These are phyloP conservation scores for Glomeris maerens DNA, from an alignment of 1,140 invertebrate species.

Conservation along the genomic window DNA sequence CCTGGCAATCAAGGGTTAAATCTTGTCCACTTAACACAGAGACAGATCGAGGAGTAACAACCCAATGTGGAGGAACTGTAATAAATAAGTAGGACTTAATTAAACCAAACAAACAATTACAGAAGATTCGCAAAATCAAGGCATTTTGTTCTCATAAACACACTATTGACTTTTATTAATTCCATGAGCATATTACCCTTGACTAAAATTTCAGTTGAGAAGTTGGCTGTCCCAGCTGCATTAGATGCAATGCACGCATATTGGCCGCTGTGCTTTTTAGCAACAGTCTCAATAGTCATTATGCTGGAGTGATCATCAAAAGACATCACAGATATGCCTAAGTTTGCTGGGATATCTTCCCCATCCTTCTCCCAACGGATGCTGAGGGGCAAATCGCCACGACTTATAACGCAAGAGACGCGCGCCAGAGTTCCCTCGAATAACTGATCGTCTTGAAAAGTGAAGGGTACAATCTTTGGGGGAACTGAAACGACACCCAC, in stretches of 20 bases:
- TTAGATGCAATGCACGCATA: constrained; percentile 5
- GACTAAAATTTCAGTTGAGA: neutral
- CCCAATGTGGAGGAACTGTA: constrained; percentile 9
- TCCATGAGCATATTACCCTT: constrained; percentile 3
- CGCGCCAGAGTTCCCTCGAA: constrained; percentile 68
- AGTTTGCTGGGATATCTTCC: neutral
- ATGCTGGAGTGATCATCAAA: constrained; percentile 13
- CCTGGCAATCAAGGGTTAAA: constrained; percentile 86
- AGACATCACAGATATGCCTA: neutral
- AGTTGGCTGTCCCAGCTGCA: neutral
- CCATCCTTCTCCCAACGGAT: neutral
- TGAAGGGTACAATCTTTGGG: constrained; percentile 15
- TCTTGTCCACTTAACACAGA: constrained; percentile 54
- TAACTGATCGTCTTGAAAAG: constrained; percentile 41
- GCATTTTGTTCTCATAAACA: neutral
- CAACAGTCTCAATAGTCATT: constrained; percentile 4
- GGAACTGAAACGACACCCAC: constrained; percentile 15
- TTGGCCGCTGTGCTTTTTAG: neutral
- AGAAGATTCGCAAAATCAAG: neutral
- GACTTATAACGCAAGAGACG: constrained; percentile 67
- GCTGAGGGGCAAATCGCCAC: constrained; percentile 31
- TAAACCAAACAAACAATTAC: neutral
- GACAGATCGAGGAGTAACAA: neutral
- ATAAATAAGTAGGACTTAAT: neutral
- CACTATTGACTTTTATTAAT: neutral